Percentiles rank a stretch among this genome's conserved stretches.
Conservation (phyloP, 2,797 vertebrate species). For the Thamnophis elegans region DNA sequence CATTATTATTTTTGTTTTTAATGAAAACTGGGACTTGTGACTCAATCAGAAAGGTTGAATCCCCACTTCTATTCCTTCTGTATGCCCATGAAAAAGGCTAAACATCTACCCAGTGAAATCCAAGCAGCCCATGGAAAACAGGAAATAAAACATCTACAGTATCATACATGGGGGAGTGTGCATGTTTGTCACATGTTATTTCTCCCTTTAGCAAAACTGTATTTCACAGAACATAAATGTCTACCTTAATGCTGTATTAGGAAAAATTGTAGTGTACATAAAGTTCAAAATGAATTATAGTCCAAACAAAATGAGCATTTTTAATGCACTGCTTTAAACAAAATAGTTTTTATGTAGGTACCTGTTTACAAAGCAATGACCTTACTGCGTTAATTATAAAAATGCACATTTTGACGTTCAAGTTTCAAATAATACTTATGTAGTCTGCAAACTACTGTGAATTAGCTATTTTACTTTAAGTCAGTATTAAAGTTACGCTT, state of each 20-base stretch:
- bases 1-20: neutral
- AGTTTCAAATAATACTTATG: conserved; percentile 47
- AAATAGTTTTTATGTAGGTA: conserved; percentile 19
- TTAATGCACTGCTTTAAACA: conserved; percentile 20
- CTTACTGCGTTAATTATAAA: conserved; percentile 44
- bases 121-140: neutral
- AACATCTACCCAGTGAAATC: neutral
- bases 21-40: neutral
- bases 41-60: neutral
- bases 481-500: conserved; percentile 81
- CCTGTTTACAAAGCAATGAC: conserved; percentile 45
- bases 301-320: neutral
- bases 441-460: conserved; percentile 69
- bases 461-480: conserved; percentile 85
- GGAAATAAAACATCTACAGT: neutral
- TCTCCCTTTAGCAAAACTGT: neutral
- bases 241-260: neutral
- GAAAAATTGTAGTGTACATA: neutral
- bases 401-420: conserved; percentile 44
- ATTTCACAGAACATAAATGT: neutral
- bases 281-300: conserved; percentile 4
- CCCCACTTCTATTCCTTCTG: neutral
- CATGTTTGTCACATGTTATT: neutral
- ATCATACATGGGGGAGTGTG: neutral
- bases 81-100: neutral